Conservation (phyloP, 2,888 invertebrate species). For the Conus canariensis region DNA sequence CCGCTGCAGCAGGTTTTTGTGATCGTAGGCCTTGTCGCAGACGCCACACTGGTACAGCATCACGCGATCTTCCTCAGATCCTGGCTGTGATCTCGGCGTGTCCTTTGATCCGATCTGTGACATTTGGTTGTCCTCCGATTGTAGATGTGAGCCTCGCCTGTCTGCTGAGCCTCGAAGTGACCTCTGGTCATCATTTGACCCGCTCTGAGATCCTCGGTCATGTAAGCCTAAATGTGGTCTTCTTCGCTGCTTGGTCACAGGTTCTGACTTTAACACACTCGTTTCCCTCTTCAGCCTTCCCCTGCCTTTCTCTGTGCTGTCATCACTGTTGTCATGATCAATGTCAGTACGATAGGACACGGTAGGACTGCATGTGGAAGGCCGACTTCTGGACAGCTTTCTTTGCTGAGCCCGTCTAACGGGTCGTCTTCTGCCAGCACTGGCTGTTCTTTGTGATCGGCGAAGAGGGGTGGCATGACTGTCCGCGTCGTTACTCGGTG, state of each 20-base stretch:
- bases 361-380: not conserved
- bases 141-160: not conserved
- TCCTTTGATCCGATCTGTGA: not conserved
- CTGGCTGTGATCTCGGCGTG: not conserved
- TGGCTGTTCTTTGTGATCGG: not conserved
- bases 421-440: not conserved
- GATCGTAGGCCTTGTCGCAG: not conserved
- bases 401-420: not conserved
- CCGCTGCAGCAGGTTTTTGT: not conserved
- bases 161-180: not conserved
- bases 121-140: too few relatives aligned
- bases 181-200: too few relatives aligned
- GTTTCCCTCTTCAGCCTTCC: too few relatives aligned
- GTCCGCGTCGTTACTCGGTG: not conserved
- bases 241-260: not conserved
- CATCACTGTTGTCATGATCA: not conserved
- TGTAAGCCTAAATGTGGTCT: not conserved
- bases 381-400: not conserved
- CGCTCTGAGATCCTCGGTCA: too few relatives aligned
- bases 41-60: conserved; percentile 13
- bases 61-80: not conserved
- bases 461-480: not conserved
- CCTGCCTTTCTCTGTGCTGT: not conserved
- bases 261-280: too few relatives aligned
- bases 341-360: not conserved